Conservation (phyloP, 1,140 invertebrate species). For the Agrypnia vestita region DNA sequence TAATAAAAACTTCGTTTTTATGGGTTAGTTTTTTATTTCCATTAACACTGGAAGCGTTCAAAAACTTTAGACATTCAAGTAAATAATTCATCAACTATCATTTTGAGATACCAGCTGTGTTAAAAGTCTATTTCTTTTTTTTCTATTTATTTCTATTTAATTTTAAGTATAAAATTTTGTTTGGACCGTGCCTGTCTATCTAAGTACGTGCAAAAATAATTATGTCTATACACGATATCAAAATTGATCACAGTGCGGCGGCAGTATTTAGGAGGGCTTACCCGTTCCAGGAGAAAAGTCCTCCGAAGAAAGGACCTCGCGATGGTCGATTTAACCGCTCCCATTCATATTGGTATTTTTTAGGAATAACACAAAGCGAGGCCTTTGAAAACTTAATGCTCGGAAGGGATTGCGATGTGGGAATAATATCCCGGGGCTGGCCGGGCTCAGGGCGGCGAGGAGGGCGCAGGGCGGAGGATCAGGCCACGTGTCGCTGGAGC, state of each 20-base stretch:
- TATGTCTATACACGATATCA: too few relatives aligned
- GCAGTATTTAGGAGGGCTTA: conserved; percentile 55
- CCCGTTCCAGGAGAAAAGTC: conserved; percentile 33
- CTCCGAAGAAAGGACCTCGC: conserved; percentile 54
- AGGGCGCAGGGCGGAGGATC: not conserved
- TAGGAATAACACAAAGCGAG: conserved; percentile 56
- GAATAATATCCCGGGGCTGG: conserved; percentile 46
- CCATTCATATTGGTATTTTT: conserved; percentile 61
- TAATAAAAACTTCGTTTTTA: too few relatives aligned
- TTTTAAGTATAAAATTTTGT: too few relatives aligned
- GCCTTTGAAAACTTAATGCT: conserved; percentile 62
- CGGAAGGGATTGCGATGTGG: conserved; percentile 58
- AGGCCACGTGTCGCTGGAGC: conserved; percentile 55
- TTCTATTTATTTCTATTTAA: too few relatives aligned
- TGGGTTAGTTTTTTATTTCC: too few relatives aligned
- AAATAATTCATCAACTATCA: too few relatives aligned
- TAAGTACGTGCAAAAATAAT: too few relatives aligned
- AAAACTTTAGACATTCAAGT: too few relatives aligned
- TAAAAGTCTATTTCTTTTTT: too few relatives aligned
- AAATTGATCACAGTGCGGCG: not conserved
- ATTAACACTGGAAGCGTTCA: too few relatives aligned
- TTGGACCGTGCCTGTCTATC: too few relatives aligned
- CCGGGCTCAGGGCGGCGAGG: conserved; percentile 24
- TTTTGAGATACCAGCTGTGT: too few relatives aligned
- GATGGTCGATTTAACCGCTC: conserved; percentile 60